A percentile compares a stretch with the other conserved stretches of the same genome.
These are phyloP conservation scores for Xanthia togata DNA, from an alignment of 2,888 invertebrate species.

Conservation along the genomic window DNA sequence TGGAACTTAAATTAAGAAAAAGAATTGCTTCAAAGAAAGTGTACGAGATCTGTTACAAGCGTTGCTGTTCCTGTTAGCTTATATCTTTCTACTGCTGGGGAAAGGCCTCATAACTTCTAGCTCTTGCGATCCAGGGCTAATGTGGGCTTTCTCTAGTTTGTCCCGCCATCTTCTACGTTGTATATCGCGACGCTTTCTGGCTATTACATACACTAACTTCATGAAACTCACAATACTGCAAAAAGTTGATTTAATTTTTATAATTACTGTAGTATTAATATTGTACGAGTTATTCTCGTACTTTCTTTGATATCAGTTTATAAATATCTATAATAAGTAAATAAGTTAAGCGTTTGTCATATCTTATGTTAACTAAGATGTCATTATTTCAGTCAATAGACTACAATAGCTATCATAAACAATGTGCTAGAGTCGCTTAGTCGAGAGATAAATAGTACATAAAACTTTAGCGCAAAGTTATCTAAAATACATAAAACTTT, in stretches of 20 bases:
- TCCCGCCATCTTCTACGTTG: neutral
- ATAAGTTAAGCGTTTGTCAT: neutral
- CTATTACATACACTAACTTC: neutral
- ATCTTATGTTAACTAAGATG: neutral
- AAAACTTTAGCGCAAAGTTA: conserved; percentile 28
- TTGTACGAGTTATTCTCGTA: neutral
- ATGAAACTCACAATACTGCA: neutral
- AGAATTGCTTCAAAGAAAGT: neutral
- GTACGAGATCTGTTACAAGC: neutral
- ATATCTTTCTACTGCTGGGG: neutral
- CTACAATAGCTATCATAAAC: neutral
- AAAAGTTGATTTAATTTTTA: neutral
- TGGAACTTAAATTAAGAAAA: conserved; percentile 6
- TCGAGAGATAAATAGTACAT: conserved; percentile 17
- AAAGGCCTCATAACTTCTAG: neutral
- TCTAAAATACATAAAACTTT: conserved; percentile 42
- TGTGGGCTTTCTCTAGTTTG: neutral
- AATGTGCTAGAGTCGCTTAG: neutral
- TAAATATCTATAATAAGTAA: neutral
- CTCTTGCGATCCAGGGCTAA: neutral
- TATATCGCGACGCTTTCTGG: neutral
- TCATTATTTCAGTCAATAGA: neutral
- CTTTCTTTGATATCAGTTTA: neutral
- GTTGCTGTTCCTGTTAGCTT: neutral
- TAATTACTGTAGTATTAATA: too few relatives aligned